phyloP scores from a whole-genome alignment of 2,113 vertebrate genomes.

The Ursus arctos region DNA sequence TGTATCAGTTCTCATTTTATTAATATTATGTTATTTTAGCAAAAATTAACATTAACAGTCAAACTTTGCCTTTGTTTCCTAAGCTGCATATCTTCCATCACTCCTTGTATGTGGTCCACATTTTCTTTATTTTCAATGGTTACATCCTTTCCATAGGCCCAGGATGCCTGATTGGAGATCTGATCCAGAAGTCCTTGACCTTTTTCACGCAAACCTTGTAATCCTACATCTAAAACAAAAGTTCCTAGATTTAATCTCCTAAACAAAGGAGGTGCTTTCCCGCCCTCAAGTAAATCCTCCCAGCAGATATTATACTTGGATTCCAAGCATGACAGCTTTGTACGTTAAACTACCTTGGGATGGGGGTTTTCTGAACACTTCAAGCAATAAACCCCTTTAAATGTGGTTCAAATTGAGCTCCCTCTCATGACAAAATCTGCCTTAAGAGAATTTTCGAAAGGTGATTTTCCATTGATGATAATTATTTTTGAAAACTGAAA shows the following conservation, averaged over 20 bases:
- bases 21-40: conserved; percentile 2
- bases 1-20: conserved; percentile 28
- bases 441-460: neutral
- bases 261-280: neutral
- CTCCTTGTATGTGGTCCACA: conserved; percentile 95
- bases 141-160: conserved; percentile 94
- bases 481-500: conserved; percentile 48
- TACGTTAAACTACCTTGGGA: neutral
- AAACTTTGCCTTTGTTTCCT: conserved; percentile 96
- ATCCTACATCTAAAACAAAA: conserved; percentile 88
- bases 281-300: conserved; percentile 6
- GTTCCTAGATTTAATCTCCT: conserved; percentile 56
- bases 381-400: conserved; percentile 3
- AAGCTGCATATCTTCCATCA: conserved; percentile 99
- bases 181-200: conserved; percentile 96
- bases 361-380: neutral
- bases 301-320: neutral
- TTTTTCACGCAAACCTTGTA: conserved; percentile 95
- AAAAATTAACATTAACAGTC: conserved; percentile 62
- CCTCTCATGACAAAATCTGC: neutral
- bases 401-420: neutral
- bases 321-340: neutral
- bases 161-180: conserved; percentile 94
- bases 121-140: conserved; percentile 96
- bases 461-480: neutral